A percentile compares a stretch with the other conserved stretches of the same genome.
Conservation (phyloP, 2,113 vertebrate species). For the Microcebus murinus region DNA sequence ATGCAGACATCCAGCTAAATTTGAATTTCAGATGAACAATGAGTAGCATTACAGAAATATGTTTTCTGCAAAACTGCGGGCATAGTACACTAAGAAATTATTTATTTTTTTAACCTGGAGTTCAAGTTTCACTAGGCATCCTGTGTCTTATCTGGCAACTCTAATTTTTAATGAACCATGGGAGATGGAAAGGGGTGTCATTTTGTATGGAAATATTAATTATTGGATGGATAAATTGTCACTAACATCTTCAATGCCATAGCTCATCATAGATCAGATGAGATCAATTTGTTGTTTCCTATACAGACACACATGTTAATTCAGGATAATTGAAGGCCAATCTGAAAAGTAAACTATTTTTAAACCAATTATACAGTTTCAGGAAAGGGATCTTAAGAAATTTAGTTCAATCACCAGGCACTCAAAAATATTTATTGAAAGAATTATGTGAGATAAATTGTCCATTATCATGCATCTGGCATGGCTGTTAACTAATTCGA, state of each 20-base stretch:
- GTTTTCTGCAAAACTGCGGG: neutral
- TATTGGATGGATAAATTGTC: neutral
- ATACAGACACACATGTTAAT: neutral
- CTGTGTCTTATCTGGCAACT: neutral
- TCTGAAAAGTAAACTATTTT: conserved; percentile 38
- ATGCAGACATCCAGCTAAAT: neutral
- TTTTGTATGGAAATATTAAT: conserved; percentile 2
- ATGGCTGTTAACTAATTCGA: neutral
- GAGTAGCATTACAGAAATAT: neutral
- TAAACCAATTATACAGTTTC: conserved; percentile 18
- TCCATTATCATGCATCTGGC: neutral
- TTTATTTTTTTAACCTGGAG: neutral
- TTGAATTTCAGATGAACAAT: conserved; percentile 35
- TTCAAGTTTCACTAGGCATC: neutral
- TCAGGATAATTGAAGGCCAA: neutral
- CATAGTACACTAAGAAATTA: neutral
- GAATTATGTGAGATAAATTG: neutral
- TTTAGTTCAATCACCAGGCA: neutral
- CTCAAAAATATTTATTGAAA: conserved; percentile 49
- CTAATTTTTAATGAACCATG: conserved; percentile 7
- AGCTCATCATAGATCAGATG: neutral
- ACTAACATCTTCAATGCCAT: neutral
- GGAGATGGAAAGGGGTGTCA: neutral
- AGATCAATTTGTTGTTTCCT: neutral
- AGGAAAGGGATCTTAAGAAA: neutral